Evolutionary conservation across 2,113 vertebrate species (phyloP).

Genomic region (Ageneiosus marmoratus): DNA sequence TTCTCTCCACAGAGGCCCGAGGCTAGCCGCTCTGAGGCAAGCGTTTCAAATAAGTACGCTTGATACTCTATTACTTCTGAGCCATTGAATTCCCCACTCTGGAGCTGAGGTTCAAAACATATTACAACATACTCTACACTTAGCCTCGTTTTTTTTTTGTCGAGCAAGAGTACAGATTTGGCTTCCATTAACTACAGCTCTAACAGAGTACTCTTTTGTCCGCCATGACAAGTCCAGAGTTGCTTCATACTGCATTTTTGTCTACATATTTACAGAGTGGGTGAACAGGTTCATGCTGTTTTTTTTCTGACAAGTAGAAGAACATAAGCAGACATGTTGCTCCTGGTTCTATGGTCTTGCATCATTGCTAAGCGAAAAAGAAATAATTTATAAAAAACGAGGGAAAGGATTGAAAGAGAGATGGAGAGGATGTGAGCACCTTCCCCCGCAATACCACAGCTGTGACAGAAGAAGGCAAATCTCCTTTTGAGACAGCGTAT

Average conservation of each 20-base stretch:
- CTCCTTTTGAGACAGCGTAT: conserved; percentile 43
- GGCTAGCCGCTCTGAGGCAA: conserved; percentile 64
- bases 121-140: conserved; percentile 76
- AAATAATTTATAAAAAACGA: conserved; percentile 56
- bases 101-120: conserved; percentile 72
- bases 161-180: conserved; percentile 59
- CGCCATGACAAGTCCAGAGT: conserved; percentile 78
- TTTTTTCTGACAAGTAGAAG: conserved; percentile 72
- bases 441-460: conserved; percentile 49
- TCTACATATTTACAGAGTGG: conserved; percentile 71
- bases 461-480: conserved; percentile 47
- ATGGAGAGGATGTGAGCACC: conserved; percentile 44
- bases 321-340: conserved; percentile 74
- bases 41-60: conserved; percentile 68
- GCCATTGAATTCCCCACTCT: conserved; percentile 65
- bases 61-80: conserved; percentile 69
- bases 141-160: conserved; percentile 52
- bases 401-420: conserved; percentile 65
- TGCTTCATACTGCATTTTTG: conserved; percentile 74
- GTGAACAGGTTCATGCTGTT: conserved; percentile 72
- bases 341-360: conserved; percentile 72
- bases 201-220: conserved; percentile 55
- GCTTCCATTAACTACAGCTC: conserved; percentile 57
- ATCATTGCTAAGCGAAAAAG: conserved; percentile 73
- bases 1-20: conserved; percentile 73